Evolutionary conservation across 2,797 vertebrate species (phyloP), one percentile per base, ranked within the genome.

Genomic region (Phyllotis vaccarum): DNA sequence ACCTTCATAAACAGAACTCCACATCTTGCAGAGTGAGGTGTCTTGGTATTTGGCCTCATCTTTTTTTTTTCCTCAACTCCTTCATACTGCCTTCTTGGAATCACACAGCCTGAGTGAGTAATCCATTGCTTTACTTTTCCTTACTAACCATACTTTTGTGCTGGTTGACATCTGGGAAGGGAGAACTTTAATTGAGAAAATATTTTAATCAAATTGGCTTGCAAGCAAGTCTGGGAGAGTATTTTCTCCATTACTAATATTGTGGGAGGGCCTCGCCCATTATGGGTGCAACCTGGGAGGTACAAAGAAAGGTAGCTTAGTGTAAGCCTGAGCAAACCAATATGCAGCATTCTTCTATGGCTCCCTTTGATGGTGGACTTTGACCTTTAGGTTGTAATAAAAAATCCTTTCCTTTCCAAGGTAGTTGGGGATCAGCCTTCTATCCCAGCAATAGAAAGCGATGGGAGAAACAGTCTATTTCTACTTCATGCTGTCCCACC

Each of bases 41-140:
- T 93, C 43, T 79, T 81, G 43, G 29, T n/a, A 29, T 60, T 87
- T 40, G 37, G 37, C 70, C 79, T 87, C 80, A 13, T 92, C 66
- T 94, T 88, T 37, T 58, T 60, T 58, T 56, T 56, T 87, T 52
- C 40, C 22, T 95, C 49, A 40, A 54, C 68, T 75, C 34, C 49
- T 62, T 75, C 93, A 58, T 64, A 92, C 86, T 95, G 88, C 94
- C 49, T 72, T 46, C 68, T 83, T 66, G 79, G 49, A 95, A 75
- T 66, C 43, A 5, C 49, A 81, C 78, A 96, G 94, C 85, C 82
- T 92, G 87, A 89, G 7, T 92, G 87, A 89, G 7, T n/a, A 40
- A n/a, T 87, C 0, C 8, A 40, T 78, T 27, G 46, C 60, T 60
- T 64, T 21, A 24, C 21, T 10, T 40, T 6, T 89, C 70, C 34